A percentile compares a stretch with the other conserved stretches of the same genome.
phyloP scores from a whole-genome alignment of 2,113 vertebrate species.

The Clinocottus analis region DNA sequence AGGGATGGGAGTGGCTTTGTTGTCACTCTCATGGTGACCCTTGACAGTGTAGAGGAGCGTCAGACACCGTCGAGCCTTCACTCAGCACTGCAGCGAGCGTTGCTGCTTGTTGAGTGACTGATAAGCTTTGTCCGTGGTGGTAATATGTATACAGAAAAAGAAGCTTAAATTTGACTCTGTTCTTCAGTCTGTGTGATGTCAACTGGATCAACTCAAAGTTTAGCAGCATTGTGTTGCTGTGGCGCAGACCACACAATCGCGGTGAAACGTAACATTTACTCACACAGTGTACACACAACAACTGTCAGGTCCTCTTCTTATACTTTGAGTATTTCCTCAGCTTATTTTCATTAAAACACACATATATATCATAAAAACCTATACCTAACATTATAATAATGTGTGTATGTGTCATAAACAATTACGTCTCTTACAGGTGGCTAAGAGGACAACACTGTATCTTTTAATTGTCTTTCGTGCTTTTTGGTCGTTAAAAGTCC shows the following conservation, averaged over 20 bases:
- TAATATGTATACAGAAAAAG: neutral
- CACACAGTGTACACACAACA: neutral
- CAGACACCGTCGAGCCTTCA: conserved; percentile 4
- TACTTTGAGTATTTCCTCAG: neutral
- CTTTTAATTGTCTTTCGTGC: neutral
- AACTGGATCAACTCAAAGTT: neutral
- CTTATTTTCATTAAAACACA: neutral
- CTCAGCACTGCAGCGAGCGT: neutral
- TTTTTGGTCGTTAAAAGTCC: neutral
- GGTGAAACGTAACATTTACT: neutral
- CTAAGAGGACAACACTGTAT: neutral
- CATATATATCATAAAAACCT: too few relatives aligned
- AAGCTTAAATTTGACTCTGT: neutral
- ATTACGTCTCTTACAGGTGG: neutral
- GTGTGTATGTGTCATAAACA: neutral
- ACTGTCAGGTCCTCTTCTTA: neutral
- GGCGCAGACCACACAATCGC: neutral
- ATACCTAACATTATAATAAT: neutral
- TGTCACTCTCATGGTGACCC: conserved; percentile 58
- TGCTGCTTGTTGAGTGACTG: neutral
- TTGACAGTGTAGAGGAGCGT: conserved; percentile 41
- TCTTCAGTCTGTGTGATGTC: neutral
- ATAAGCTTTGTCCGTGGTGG: neutral
- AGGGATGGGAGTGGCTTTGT: conserved; percentile 67
- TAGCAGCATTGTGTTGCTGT: neutral